phyloP scores from a whole-genome alignment of 2,888 invertebrate species.

The Fissipunctia ypsillon region DNA sequence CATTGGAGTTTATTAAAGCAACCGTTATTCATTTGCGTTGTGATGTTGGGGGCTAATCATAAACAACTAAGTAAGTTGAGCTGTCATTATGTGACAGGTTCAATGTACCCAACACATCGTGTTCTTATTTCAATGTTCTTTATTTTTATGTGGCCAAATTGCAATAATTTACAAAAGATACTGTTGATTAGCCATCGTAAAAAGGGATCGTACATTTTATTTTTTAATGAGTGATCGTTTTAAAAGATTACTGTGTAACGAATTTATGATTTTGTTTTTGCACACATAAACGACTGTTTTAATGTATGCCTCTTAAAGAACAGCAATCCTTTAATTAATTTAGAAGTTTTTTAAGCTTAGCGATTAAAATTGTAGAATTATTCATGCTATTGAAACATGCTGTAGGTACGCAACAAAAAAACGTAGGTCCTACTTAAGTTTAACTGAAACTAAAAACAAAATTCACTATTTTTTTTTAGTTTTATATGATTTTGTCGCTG shows the following conservation, averaged over 20 bases:
- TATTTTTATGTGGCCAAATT: constrained; percentile 36
- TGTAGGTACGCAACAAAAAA: background rate
- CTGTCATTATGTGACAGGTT: constrained; percentile 51
- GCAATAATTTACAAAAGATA: constrained; percentile 27
- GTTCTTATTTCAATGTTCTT: constrained; percentile 29
- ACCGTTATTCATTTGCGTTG: constrained; percentile 70
- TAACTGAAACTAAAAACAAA: too few relatives aligned
- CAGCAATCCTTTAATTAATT: constrained; percentile 9
- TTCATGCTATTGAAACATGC: background rate
- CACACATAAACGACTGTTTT: constrained; percentile 3
- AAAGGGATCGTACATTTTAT: constrained; percentile 43
- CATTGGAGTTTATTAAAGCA: constrained; percentile 61
- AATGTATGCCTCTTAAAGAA: too few relatives aligned
- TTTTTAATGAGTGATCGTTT: constrained; percentile 33
- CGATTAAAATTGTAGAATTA: background rate
- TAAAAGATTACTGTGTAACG: constrained; percentile 20
- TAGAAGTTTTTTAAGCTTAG: background rate
- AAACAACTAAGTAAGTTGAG: constrained; percentile 44
- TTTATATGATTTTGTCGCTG: background rate
- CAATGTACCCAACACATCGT: constrained; percentile 31
- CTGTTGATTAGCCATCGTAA: constrained; percentile 46
- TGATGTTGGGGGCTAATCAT: constrained; percentile 48
- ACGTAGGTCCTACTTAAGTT: too few relatives aligned
- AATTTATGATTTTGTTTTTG: constrained; percentile 38
- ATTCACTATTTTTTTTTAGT: too few relatives aligned